These are phyloP conservation scores for Bufo gargarizans DNA, from an alignment of 2,113 vertebrate genomes.

Conservation along the genomic window DNA sequence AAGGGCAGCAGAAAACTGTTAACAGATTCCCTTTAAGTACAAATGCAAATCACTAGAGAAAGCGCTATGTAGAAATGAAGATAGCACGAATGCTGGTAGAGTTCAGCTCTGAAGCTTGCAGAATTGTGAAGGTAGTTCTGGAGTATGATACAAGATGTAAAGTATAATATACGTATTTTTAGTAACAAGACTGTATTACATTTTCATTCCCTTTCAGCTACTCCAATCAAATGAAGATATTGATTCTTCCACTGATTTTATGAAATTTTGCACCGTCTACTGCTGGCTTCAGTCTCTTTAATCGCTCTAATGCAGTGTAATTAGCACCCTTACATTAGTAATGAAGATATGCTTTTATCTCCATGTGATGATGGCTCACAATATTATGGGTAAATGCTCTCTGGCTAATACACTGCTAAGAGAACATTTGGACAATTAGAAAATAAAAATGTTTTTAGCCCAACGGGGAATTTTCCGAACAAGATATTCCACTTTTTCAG, in stretches of 20 bases:
- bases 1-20: no score
- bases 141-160: no score
- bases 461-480: neutral
- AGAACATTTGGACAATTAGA: neutral
- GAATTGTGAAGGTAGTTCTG: no score
- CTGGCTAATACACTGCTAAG: neutral
- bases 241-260: neutral
- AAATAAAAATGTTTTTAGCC: neutral
- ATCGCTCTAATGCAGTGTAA: conserved; percentile 18
- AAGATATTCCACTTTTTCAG: neutral
- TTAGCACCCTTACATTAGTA: conserved; percentile 43
- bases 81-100: no score
- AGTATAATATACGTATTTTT: neutral
- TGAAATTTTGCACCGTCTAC: neutral
- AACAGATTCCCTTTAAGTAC: no score
- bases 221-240: neutral
- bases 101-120: no score
- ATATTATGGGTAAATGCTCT: neutral
- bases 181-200: neutral
- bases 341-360: conserved; percentile 32
- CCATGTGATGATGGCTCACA: neutral
- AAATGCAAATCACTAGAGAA: no score
- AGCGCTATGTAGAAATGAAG: no score
- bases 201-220: no score
- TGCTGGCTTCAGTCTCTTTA: neutral